phyloP scores from a whole-genome alignment of 2,888 invertebrate genomes.

The Physocephala rufipes region DNA sequence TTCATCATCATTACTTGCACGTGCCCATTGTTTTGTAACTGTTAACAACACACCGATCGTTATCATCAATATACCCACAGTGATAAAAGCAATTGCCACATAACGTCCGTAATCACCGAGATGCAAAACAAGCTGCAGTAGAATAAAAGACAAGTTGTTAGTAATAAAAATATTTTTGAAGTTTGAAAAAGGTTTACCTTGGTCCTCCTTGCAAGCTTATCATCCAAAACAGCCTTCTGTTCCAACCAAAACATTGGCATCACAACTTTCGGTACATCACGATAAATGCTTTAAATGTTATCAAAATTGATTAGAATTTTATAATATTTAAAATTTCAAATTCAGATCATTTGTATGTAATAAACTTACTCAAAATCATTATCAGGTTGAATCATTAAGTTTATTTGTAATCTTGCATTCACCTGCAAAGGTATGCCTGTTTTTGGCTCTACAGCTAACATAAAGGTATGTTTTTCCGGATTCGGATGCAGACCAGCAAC shows the following conservation, averaged over 20 bases:
- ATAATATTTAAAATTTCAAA: not conserved
- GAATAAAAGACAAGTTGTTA: not conserved
- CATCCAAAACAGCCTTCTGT: slow-evolving; percentile 72
- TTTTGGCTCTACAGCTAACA: slow-evolving; percentile 75
- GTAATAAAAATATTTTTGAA: not conserved
- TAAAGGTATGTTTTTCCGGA: slow-evolving; percentile 73
- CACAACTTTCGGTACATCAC: slow-evolving; percentile 68
- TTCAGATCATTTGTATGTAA: not conserved
- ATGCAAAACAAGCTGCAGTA: slow-evolving; percentile 56
- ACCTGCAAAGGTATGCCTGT: slow-evolving; percentile 82
- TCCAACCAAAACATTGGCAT: slow-evolving; percentile 83
- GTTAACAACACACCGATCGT: slow-evolving; percentile 57
- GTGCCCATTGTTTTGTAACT: slow-evolving; percentile 59
- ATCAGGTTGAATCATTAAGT: slow-evolving; percentile 70
- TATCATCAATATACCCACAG: slow-evolving; percentile 55
- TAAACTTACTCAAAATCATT: slow-evolving; percentile 68
- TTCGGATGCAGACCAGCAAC: slow-evolving; percentile 76
- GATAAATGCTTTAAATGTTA: slow-evolving; percentile 68
- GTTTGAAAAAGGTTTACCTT: slow-evolving; percentile 50
- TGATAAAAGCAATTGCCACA: slow-evolving; percentile 55
- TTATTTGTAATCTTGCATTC: slow-evolving; percentile 81
- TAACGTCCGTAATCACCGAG: slow-evolving; percentile 58
- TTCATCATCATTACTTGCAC: slow-evolving; percentile 55
- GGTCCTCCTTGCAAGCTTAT: slow-evolving; percentile 68
- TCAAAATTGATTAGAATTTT: not conserved